These are phyloP conservation scores for Ricordea florida DNA, from an alignment of 92 coral and sea anemone species.

Conservation along the genomic window DNA sequence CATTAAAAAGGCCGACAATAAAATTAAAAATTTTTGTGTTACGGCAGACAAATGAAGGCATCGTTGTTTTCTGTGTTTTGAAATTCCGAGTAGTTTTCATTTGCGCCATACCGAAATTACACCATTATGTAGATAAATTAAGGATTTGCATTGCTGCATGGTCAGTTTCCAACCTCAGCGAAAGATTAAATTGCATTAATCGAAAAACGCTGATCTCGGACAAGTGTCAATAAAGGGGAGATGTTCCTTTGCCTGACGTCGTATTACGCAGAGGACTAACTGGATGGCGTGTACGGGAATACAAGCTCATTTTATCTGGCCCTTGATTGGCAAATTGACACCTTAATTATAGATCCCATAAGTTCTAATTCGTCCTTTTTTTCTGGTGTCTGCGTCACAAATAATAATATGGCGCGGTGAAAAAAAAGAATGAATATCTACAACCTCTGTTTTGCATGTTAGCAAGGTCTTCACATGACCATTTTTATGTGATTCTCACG, in stretches of 20 bases:
- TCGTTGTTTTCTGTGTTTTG: conserved; percentile 22
- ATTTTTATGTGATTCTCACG: conserved; percentile 15
- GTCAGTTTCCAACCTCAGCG: background rate
- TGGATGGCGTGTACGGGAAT: no score
- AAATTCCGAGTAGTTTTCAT: conserved; percentile 19
- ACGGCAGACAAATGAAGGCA: conserved; percentile 3
- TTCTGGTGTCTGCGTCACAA: conserved; percentile 21
- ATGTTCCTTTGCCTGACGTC: no score
- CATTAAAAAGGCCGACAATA: conserved; percentile 26
- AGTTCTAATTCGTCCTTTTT: conserved; percentile 17
- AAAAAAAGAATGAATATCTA: conserved; percentile 1
- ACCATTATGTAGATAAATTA: conserved; percentile 12
- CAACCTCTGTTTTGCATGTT: conserved; percentile 15
- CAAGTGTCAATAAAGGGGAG: no score
- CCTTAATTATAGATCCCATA: conserved; percentile 42
- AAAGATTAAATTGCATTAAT: conserved; percentile 8
- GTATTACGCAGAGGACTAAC: no score
- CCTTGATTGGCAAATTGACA: conserved; percentile 21
- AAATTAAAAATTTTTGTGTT: conserved; percentile 21
- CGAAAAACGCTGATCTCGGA: no score
- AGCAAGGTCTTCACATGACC: background rate
- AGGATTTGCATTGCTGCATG: conserved; percentile 7
- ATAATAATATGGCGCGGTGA: background rate
- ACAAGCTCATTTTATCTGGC: background rate
- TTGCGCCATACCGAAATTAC: conserved; percentile 7